Percentiles rank a stretch among this genome's conserved stretches.
Conservation (phyloP, 1,140 invertebrate species). For the Pseudobourletiella spinata region DNA sequence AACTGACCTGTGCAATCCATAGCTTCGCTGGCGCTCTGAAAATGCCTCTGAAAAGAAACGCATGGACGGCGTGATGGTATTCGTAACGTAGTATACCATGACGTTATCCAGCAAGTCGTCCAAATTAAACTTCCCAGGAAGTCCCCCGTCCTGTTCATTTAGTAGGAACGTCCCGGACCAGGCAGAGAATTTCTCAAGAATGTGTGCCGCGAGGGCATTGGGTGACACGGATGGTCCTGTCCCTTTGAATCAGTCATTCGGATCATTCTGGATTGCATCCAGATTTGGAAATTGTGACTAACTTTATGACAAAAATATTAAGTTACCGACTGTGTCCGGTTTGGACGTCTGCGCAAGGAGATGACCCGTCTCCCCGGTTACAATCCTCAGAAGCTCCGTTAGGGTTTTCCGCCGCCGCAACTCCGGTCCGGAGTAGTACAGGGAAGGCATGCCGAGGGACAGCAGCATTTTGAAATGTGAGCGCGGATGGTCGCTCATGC, state of each 20-base stretch:
- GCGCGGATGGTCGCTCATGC: conserved; percentile 10
- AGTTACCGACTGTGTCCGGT: neutral
- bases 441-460: neutral
- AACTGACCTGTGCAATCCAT: neutral
- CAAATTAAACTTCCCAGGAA: conserved; percentile 52
- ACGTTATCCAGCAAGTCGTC: conserved; percentile 77
- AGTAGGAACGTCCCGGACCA: conserved; percentile 57
- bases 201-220: conserved; percentile 57
- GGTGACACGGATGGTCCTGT: conserved; percentile 39
- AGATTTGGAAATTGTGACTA: neutral
- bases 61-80: conserved; percentile 63
- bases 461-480: conserved; percentile 45
- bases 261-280: neutral
- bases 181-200: conserved; percentile 74
- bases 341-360: neutral
- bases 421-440: neutral
- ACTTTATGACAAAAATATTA: neutral
- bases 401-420: neutral
- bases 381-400: neutral
- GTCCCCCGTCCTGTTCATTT: conserved; percentile 57
- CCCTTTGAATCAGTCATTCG: conserved; percentile 40
- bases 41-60: conserved; percentile 64
- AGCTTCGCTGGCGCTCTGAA: conserved; percentile 36
- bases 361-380: neutral
- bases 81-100: conserved; percentile 77